phyloP scores from a whole-genome alignment of 2,113 vertebrate genomes.

The Oceanites oceanicus region DNA sequence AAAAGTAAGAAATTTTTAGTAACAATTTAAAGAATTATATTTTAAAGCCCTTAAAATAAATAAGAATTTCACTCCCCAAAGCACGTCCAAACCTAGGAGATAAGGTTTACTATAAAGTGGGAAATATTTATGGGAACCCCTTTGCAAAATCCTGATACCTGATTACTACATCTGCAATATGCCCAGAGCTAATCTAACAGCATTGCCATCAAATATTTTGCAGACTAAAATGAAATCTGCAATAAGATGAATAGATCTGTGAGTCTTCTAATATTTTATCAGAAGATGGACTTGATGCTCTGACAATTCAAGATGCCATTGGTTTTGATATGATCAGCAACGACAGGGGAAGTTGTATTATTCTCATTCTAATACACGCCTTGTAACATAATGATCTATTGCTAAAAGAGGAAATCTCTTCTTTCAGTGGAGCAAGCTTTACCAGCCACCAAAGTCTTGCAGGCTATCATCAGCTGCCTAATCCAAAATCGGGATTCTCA shows the following conservation, averaged over 20 bases:
- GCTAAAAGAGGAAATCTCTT: conserved; percentile 33
- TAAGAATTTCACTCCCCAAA: background rate
- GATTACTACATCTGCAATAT: background rate
- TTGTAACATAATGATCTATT: conserved; percentile 24
- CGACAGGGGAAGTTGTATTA: conserved; percentile 40
- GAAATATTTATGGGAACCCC: background rate
- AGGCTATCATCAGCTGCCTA: conserved; percentile 35
- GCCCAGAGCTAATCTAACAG: background rate
- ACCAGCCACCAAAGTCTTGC: background rate
- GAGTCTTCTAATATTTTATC: conserved; percentile 51
- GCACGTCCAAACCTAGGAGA: background rate
- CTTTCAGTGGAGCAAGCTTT: conserved; percentile 44
- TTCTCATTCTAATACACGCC: conserved; percentile 22
- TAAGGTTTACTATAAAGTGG: background rate
- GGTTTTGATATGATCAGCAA: conserved; percentile 46
- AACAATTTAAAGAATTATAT: background rate
- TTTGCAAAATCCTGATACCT: background rate
- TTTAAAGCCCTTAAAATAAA: background rate
- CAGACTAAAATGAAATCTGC: conserved; percentile 35
- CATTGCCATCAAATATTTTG: conserved; percentile 24
- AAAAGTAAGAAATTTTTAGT: background rate
- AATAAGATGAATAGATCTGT: conserved; percentile 13
- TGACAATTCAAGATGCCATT: conserved; percentile 41
- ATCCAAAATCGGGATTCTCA: conserved; percentile 8
- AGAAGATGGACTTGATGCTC: conserved; percentile 53